Conservation (phyloP, 2,113 vertebrate species). For the Eretmochelys imbricata region DNA sequence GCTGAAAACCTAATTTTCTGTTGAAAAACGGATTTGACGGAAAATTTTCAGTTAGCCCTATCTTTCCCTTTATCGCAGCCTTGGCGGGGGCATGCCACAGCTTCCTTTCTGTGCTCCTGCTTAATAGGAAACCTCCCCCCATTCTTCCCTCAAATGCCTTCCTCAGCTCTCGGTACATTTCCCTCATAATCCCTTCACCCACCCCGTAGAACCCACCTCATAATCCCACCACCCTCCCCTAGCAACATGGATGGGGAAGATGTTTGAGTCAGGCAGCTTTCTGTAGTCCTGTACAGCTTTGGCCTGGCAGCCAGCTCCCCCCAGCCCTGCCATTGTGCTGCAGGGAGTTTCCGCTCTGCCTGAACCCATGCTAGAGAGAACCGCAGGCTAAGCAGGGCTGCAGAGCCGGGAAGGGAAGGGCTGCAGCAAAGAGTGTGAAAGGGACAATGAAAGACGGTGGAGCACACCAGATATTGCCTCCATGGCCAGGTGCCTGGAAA, state of each 20-base stretch:
- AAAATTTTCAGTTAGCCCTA: neutral
- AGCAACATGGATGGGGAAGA: neutral
- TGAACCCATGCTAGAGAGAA: neutral
- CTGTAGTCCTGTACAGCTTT: neutral
- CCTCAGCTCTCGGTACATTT: neutral
- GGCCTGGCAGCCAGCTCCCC: neutral
- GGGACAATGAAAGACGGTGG: neutral
- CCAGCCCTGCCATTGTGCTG: too few relatives aligned
- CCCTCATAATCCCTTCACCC: neutral
- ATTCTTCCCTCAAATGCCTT: neutral
- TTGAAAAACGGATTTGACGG: neutral
- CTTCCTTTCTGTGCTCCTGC: neutral
- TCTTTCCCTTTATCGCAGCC: neutral
- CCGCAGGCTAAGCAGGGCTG: neutral
- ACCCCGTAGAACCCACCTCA: too few relatives aligned
- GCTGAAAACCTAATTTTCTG: neutral
- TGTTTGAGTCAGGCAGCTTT: neutral
- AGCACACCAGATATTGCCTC: neutral
- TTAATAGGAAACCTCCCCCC: neutral
- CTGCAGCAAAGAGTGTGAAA: neutral
- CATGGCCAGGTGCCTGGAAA: neutral
- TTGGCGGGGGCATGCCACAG: neutral
- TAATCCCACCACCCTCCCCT: neutral
- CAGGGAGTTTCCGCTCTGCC: neutral
- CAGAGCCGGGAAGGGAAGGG: neutral